Base-by-base conservation (phyloP, 2,113 vertebrate species). In the Vidua macroura region DNA sequence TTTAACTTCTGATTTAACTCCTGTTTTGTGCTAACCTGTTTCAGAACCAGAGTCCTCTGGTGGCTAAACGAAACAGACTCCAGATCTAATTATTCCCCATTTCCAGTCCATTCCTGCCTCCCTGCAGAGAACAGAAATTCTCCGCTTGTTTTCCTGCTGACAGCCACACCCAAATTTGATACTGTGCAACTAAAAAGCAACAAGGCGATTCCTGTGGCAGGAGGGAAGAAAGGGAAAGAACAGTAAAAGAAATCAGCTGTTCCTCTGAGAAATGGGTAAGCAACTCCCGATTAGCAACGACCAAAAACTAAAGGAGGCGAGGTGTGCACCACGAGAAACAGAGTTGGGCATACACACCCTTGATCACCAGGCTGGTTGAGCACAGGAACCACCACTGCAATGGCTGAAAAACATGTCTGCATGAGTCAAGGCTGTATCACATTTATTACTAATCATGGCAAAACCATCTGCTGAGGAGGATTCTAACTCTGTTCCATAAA, bases 301-400 rank as follows among this genome's bases (percentile, higher is more conserved):
- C 20, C 44, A 88, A 41, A 51, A 33, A 25, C 28, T 55, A 7
- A 28, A 55, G 46, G 20, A 75, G 20, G 35, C 18, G 63, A 81
- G 23, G n/a, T 6, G n/a, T 12, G 46, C 6, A 70, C 35, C n/a
- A 58, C 27, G 67, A 74, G 11, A 46, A 59, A 35, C 31, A 59
- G 13, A 41, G 35, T 0, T 55, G n/a, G n/a, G 41, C 6, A 19
- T 3, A 33, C 1, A n/a, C 6, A 41, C 7, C 6, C 44, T 52
- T 9, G 3, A 49, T 67, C 60, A 60, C 13, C 49, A 60, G 41
- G 19, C 9, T 88, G 39, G 44, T 14, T 30, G 19, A 83, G 33
- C 8, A 59, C 41, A 70, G 60, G 33, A 75, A 43, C 35, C 49
- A 67, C 12, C 10, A 28, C 52, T 67, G 46, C 9, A 55, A 79